These are phyloP conservation scores for Tretioscincus oriximinensis DNA, from an alignment of 2,113 vertebrate species.

Conservation along the genomic window DNA sequence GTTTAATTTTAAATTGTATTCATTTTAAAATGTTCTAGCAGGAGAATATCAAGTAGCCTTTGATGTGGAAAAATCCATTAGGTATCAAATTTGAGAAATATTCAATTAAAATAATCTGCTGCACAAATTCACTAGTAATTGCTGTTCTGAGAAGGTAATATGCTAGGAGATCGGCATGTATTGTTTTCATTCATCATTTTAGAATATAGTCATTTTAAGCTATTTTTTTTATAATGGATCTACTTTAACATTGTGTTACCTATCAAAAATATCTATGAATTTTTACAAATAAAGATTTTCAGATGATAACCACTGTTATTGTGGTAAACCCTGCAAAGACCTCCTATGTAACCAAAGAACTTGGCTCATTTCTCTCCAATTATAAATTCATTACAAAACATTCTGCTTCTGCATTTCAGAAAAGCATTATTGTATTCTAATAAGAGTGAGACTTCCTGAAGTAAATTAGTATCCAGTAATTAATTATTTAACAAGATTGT, in stretches of 20 bases:
- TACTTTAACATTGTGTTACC: neutral
- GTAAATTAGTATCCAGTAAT: neutral
- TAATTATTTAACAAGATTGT: conserved; percentile 9
- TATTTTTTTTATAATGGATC: no score
- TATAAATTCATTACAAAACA: neutral
- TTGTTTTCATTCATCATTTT: no score
- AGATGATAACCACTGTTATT: neutral
- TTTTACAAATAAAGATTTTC: neutral
- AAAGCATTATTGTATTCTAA: conserved; percentile 1
- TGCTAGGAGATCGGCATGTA: no score
- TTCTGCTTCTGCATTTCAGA: neutral
- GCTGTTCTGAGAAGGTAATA: neutral
- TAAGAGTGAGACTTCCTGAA: neutral
- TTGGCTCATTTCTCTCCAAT: neutral
- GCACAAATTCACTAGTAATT: neutral
- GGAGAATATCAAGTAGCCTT: neutral
- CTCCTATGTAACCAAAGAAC: neutral
- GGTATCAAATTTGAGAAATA: neutral
- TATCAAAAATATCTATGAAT: neutral
- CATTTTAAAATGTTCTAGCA: neutral
- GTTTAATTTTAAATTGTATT: neutral
- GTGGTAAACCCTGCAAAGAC: neutral
- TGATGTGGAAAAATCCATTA: neutral
- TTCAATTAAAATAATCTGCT: neutral
- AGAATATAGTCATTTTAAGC: no score